A percentile compares a stretch with the other conserved stretches of the same genome.
phyloP scores from a whole-genome alignment of 1,140 invertebrate species.

The Drosophila kohkoa region DNA sequence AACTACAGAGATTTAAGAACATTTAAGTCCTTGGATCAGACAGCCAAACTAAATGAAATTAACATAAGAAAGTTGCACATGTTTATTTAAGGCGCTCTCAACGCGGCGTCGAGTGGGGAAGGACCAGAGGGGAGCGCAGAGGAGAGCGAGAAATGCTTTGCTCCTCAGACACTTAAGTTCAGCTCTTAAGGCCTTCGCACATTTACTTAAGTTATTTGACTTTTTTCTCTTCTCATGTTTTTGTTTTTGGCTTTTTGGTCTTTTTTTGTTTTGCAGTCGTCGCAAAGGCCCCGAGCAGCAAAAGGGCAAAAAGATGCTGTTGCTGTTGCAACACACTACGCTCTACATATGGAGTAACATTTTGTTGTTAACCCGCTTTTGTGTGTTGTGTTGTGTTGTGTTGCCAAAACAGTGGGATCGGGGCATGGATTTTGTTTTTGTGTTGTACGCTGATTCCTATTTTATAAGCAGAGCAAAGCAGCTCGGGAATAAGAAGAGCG shows the following conservation, averaged over 20 bases:
- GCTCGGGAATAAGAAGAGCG: constrained; percentile 61
- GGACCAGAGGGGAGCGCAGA: constrained; percentile 22
- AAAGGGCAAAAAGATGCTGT: constrained; percentile 60
- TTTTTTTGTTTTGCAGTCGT: constrained; percentile 36
- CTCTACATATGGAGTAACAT: constrained; percentile 17
- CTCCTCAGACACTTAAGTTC: constrained; percentile 49
- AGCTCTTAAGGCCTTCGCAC: constrained; percentile 67
- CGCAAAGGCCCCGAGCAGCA: constrained; percentile 63
- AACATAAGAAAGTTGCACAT: constrained; percentile 37
- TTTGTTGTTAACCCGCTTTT: constrained; percentile 30
- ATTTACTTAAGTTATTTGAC: constrained; percentile 81
- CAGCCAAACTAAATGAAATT: constrained; percentile 41
- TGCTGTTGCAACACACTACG: constrained; percentile 37
- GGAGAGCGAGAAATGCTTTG: neutral
- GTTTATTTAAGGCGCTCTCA: constrained; percentile 35
- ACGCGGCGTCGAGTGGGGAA: neutral
- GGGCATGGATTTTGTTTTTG: constrained; percentile 47
- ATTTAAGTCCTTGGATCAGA: neutral
- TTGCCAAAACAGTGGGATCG: constrained; percentile 63
- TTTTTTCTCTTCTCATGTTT: constrained; percentile 26
- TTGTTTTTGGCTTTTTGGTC: constrained; percentile 1
- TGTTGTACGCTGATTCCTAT: constrained; percentile 55
- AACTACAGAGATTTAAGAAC: constrained; percentile 6
- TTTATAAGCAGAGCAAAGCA: constrained; percentile 53
- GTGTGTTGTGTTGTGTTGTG: constrained; percentile 31